Conservation (phyloP, 1,140 invertebrate genomes). For the Pararge aegeria region DNA sequence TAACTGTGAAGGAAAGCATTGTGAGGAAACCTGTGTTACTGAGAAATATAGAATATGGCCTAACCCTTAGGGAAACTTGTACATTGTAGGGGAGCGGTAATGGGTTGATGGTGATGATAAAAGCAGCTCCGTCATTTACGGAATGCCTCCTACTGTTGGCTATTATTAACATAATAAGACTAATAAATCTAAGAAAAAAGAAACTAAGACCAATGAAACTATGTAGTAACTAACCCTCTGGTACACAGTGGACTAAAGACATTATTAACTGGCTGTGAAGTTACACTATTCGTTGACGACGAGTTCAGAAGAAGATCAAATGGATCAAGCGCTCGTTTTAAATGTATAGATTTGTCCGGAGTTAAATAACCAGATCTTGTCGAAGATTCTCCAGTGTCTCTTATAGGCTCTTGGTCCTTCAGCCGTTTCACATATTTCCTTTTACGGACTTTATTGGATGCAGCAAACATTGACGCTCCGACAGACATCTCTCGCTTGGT, state of each 20-base stretch:
- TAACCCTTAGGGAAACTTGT: too few relatives aligned
- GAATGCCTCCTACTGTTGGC: too few relatives aligned
- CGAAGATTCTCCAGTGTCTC: conserved; percentile 26
- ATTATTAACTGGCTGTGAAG: conserved; percentile 15
- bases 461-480: conserved; percentile 39
- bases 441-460: conserved; percentile 57
- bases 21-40: too few relatives aligned
- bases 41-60: too few relatives aligned
- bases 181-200: too few relatives aligned
- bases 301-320: conserved; percentile 63
- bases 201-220: too few relatives aligned
- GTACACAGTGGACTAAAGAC: background rate
- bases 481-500: conserved; percentile 61
- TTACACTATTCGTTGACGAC: conserved; percentile 27
- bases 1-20: too few relatives aligned
- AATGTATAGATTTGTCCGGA: conserved; percentile 64
- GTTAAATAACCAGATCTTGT: conserved; percentile 49
- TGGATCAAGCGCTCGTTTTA: conserved; percentile 58
- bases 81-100: too few relatives aligned
- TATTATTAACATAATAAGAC: too few relatives aligned
- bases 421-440: conserved; percentile 64
- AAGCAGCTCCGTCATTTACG: too few relatives aligned
- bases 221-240: conserved; percentile 3
- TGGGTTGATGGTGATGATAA: too few relatives aligned
- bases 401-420: conserved; percentile 32